Base-by-base conservation (phyloP, 2,797 vertebrate species). In the Tiaroga cobitis region DNA sequence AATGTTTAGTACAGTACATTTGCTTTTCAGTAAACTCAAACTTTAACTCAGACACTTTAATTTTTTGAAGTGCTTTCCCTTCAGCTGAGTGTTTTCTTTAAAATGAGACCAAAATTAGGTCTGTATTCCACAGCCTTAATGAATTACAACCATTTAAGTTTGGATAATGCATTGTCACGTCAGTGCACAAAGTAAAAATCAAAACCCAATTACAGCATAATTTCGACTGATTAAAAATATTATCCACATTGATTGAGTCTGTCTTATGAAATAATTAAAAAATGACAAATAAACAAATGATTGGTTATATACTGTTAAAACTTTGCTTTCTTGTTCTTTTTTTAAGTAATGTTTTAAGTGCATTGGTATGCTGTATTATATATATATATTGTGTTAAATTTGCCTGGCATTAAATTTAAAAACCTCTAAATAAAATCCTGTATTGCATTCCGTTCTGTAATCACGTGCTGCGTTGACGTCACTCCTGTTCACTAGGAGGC, bases 401-500 rank as follows among this genome's bases (percentile, higher is more conserved):
- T 29, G n/a, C 4, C 59, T 61, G 59, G 10, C 9, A n/a, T 59
- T 59, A 1, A 59, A n/a, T n/a, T 61, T 26, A 59, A 59, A n/a
- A 59, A 61, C 4, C 56, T 26, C 8, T 41, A 61, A 4, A 63
- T 15, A 61, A 26, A 61, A 29, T 15, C 19, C 51, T 54, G 51
- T 21, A 54, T 8, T 51, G 6, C 49, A 51, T 49, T 49, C 46
- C 21, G 49, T 8, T 21, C 1, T 63, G 59, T 24, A 2, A 10
- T 13, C 4, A 61, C 13, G 11, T 59, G 9, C 10, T 59, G 56
- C 59, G n/a, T 29, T 29, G n/a, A 63, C 5, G 13, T 9, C 41
- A 43, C 80, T 89, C 87, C 90, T 0, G 26, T 37, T 82, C 93
- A 87, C 73, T 24, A 91, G 92, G 51, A 5, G 84, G 92, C 79